Evolutionary conservation across 2,113 vertebrate species (phyloP).

Genomic region (Chinchilla lanigera): DNA sequence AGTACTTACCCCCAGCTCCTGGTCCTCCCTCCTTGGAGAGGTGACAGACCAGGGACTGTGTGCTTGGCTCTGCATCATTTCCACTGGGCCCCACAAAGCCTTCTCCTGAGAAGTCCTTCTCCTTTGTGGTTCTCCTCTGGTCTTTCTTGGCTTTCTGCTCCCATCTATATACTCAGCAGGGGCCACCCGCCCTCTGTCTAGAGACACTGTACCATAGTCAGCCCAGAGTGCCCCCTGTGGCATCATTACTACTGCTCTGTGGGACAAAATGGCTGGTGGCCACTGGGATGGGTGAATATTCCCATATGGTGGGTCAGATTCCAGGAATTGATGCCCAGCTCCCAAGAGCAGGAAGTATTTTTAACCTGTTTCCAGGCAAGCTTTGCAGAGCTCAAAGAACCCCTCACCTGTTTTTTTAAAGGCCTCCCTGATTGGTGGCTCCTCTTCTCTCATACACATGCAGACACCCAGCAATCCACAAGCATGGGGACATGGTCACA

Average conservation of each 20-base stretch:
- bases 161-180: background rate
- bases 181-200: background rate
- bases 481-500: background rate
- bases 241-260: background rate
- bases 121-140: background rate
- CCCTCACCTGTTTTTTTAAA: background rate
- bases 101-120: background rate
- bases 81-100: background rate
- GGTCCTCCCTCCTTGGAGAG: background rate
- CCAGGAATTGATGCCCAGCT: background rate
- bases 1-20: background rate
- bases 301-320: background rate
- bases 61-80: background rate
- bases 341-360: background rate
- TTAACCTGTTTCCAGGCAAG: background rate
- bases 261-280: background rate
- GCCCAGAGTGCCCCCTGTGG: background rate
- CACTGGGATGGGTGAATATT: background rate
- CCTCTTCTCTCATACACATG: background rate
- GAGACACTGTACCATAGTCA: background rate
- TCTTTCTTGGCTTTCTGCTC: background rate
- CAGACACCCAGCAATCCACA: background rate
- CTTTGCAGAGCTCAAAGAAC: background rate
- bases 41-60: background rate
- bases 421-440: background rate